These are phyloP conservation scores for Gastrophysa polygoni DNA, from an alignment of 2,888 invertebrate genomes.

Conservation along the genomic window DNA sequence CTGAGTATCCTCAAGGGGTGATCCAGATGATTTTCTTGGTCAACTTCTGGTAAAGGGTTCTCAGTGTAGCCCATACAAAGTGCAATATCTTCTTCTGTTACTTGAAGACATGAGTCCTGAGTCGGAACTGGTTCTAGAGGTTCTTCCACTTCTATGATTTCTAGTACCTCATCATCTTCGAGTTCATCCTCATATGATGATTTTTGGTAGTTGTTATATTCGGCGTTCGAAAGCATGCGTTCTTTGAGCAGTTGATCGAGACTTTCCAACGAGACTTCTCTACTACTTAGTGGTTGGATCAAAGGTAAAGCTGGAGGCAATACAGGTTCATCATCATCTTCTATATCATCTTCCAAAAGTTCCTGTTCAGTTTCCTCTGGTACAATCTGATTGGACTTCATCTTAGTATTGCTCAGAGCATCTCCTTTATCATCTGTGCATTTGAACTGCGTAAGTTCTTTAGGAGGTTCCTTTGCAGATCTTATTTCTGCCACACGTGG, in stretches of 20 bases:
- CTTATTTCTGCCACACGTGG: slow-evolving; percentile 25
- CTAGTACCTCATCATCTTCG: slow-evolving; percentile 73
- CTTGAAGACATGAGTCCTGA: slow-evolving; percentile 87
- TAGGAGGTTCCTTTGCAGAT: slow-evolving; percentile 56
- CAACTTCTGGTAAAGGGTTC: slow-evolving; percentile 73
- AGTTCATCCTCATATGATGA: slow-evolving; percentile 61
- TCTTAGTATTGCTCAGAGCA: neutral
- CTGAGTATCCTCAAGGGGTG: slow-evolving; percentile 89
- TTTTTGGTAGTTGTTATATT: slow-evolving; percentile 52
- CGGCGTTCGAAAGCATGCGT: slow-evolving; percentile 62
- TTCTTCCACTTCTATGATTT: slow-evolving; percentile 79
- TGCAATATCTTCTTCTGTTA: slow-evolving; percentile 92
- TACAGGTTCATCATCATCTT: slow-evolving; percentile 79
- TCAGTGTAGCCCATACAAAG: slow-evolving; percentile 78
- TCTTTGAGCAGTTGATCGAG: slow-evolving; percentile 78
- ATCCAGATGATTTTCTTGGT: slow-evolving; percentile 73
- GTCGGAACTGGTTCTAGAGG: slow-evolving; percentile 83
- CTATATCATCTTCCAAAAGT: slow-evolving; percentile 62
- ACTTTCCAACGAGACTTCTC: slow-evolving; percentile 84
- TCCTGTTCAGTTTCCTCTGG: slow-evolving; percentile 47
- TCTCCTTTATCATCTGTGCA: slow-evolving; percentile 60
- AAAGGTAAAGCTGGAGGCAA: slow-evolving; percentile 82
- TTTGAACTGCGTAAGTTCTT: slow-evolving; percentile 69
- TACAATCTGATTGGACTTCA: neutral
- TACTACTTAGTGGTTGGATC: slow-evolving; percentile 77